Evolutionary conservation across 2,888 invertebrate species (phyloP), one percentile per base, ranked within the genome.

Genomic region (Himalopsyche anomala): DNA sequence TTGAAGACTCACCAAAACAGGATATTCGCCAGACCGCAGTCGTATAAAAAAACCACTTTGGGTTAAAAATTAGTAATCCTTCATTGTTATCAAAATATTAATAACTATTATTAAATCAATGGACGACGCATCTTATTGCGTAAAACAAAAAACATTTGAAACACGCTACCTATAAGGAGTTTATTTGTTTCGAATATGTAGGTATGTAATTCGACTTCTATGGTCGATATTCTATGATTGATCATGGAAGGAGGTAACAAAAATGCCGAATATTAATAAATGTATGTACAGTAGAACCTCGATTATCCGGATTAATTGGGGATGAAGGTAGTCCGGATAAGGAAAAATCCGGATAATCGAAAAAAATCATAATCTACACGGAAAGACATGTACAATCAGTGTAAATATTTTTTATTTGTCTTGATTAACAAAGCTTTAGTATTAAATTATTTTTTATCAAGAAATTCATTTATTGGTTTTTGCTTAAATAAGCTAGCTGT

Each of bases 1-100:
- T 74, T 15, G 19, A 74, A 74, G 74, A 74, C 74, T 74, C 74
- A 74, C 74, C 74, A 36, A 28, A 74, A 74, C 74, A 74, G 74
- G 74, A 74, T 74, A 74, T 36, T 15, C 74, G 38, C 19, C 8
- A 36, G 28, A 74, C 74, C 74, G 38, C 74, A 74, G 38, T 36
- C 19, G 11, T 74, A 74, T 69, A 69, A 69, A 69, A 74, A 74
- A 74, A 74, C 74, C 74, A 19, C 15, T 38, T 12, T 36, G 15
- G 74, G 74, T 74, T 36, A 15, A 74, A 74, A 12, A 74, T 74
- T 74, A 74, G 28, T 74, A 74, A 74, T 74, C 74, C 38, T 38
- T 4, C 36, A 38, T 74, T 74, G 12, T 36, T 74, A 74, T 74
- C 74, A 36, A 74, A 9, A 36, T 74, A 74, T 74, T 19, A 9